Base-by-base conservation (phyloP, 2,113 vertebrate species). In the Tonatia bakeri region DNA sequence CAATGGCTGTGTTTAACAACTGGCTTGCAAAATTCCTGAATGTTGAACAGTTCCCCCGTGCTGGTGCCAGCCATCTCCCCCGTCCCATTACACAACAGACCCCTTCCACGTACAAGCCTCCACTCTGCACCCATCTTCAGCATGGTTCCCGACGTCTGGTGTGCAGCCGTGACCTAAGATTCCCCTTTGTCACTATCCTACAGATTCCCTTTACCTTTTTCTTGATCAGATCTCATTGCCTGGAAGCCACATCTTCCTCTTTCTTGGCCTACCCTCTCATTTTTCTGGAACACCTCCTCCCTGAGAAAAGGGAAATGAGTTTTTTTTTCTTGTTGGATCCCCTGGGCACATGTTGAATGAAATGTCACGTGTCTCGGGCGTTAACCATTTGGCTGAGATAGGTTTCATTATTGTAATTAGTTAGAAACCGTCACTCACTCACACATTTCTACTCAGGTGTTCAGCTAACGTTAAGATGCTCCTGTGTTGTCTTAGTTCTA, bases 51-150 rank as follows among this genome's bases (percentile, higher is more conserved):
- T 24, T 81, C 10, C 69, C 33, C 24, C 0, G 1, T 36, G 64
- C 7, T 7, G 61, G 45, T 33, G 61, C 24, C 36, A 31, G 19
- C 5, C 45, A 33, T 31, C 24, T 61, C 5, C 65, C 16, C 45
- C 1, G 6, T 12, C 36, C 28, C 11, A 0, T 10, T 20, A 3
- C 10, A 10, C 1, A 11, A n/a, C 0, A 26, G 86, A 65, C 15
- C 4, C 11, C 7, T 31, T 26, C 11, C 4, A 7, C 31, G 13
- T 1, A 7, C 3, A 3, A 4, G 12, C 5, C 59, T 10, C 50
- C 24, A 4, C 7, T 22, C 45, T 13, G 4, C 45, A 17, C n/a
- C 24, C 36, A 2, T 40, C 36, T 36, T 89, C 83, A 47, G 47
- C 43, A 24, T 17, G 28, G 22, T 26, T 50, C 43, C 76, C 69